Conservation (phyloP, 92 coral and sea anemone species). For the Porites lobata region DNA sequence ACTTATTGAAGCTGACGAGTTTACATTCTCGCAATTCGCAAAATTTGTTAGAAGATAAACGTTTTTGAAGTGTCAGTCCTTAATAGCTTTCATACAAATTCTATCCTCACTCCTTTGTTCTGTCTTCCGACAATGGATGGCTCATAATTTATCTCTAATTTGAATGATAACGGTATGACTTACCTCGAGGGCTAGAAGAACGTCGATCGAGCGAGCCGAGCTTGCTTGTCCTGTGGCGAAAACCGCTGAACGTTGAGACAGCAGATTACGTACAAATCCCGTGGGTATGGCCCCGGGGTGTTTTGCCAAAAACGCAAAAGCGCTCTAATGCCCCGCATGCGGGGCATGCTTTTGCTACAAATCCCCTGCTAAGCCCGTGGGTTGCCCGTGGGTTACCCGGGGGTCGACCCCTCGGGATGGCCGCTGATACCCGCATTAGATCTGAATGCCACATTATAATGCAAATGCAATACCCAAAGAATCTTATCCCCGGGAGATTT, state of each 20-base stretch:
- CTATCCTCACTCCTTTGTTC: conserved; percentile 47
- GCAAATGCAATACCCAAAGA: too few relatives aligned
- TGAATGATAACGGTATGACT: conserved; percentile 43
- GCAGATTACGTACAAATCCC: conserved; percentile 54
- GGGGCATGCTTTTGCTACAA: conserved; percentile 61
- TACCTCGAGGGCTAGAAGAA: conserved; percentile 44
- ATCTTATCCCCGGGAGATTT: too few relatives aligned
- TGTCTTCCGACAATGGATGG: conserved; percentile 42
- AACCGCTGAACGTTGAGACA: conserved; percentile 37
- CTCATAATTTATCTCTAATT: conserved; percentile 47
- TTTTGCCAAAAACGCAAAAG: conserved; percentile 55
- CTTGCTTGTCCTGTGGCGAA: conserved; percentile 28
- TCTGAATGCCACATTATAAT: too few relatives aligned
- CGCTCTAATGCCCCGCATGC: conserved; percentile 56
- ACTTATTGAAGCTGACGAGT: conserved; percentile 40
- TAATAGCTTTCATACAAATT: conserved; percentile 45
- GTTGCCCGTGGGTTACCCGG: conserved; percentile 49
- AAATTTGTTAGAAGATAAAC: conserved; percentile 43
- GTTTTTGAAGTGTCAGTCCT: conserved; percentile 52
- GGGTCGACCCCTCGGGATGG: conserved; percentile 52
- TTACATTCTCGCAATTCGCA: conserved; percentile 43
- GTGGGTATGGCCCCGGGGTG: conserved; percentile 50
- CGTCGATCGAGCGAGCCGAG: conserved; percentile 17
- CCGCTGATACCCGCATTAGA: conserved; percentile 51
- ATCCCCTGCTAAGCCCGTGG: conserved; percentile 55